Evolutionary conservation across 2,113 vertebrate species (phyloP).

Genomic region (Pipa parva): DNA sequence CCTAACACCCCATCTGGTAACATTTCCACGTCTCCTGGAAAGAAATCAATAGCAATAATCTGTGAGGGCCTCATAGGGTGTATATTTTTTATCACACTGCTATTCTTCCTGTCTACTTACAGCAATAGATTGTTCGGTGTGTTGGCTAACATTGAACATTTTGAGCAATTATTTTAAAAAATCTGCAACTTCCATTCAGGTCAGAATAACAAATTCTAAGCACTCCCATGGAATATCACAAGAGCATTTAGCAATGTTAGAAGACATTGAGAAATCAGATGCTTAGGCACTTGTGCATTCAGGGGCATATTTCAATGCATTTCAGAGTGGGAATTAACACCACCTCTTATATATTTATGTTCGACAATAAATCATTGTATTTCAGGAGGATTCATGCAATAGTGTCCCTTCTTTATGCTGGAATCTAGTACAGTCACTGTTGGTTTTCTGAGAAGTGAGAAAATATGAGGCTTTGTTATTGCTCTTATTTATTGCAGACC

Average conservation of each 20-base stretch:
- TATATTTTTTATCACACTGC: slow-evolving; percentile 66
- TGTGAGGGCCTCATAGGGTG: slow-evolving; percentile 73
- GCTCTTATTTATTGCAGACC: slow-evolving; percentile 71
- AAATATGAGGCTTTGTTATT: slow-evolving; percentile 66
- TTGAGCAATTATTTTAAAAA: slow-evolving; percentile 47
- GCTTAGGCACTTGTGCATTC: slow-evolving; percentile 42
- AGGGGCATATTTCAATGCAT: slow-evolving; percentile 45
- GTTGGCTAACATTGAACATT: slow-evolving; percentile 55
- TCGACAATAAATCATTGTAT: slow-evolving; percentile 41
- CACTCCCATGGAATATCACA: slow-evolving; percentile 14
- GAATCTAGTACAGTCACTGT: slow-evolving; percentile 58
- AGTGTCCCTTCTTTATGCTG: slow-evolving; percentile 50
- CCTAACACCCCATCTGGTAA: slow-evolving; percentile 95
- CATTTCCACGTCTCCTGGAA: slow-evolving; percentile 89
- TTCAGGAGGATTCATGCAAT: slow-evolving; percentile 38
- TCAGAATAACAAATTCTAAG: slow-evolving; percentile 52
- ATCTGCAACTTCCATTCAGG: slow-evolving; percentile 20
- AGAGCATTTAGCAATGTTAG: slow-evolving; percentile 20
- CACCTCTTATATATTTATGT: slow-evolving; percentile 41
- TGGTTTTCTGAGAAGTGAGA: slow-evolving; percentile 61
- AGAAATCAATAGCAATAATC: slow-evolving; percentile 99
- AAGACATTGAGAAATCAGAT: slow-evolving; percentile 43
- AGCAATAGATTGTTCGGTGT: slow-evolving; percentile 58
- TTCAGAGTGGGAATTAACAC: slow-evolving; percentile 50
- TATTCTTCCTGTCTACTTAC: slow-evolving; percentile 62